Evolutionary conservation across 2,888 invertebrate genomes (phyloP).

Genomic region (Lucinisca nassula): DNA sequence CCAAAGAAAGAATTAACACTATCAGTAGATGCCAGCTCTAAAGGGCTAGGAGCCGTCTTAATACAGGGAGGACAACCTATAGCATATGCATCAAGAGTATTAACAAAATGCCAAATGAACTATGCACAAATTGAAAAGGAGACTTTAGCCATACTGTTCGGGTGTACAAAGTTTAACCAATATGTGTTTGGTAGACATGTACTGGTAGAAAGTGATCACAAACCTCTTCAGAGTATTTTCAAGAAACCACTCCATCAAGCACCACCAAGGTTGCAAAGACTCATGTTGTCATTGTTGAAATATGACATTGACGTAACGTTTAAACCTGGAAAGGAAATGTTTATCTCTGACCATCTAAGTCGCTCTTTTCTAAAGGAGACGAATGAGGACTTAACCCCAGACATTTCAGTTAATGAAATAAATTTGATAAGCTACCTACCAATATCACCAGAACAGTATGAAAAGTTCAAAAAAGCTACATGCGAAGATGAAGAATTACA

Average conservation of each 20-base stretch:
- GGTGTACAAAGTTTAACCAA: conserved; percentile 37
- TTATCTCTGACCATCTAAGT: background rate
- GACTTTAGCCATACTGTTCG: conserved; percentile 28
- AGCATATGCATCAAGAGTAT: conserved; percentile 47
- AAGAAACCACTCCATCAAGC: conserved; percentile 36
- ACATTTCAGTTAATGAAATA: conserved; percentile 15
- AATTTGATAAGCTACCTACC: conserved; percentile 26
- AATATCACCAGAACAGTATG: conserved; percentile 3
- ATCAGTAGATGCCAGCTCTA: conserved; percentile 67
- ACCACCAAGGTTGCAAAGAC: background rate
- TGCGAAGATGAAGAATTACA: conserved; percentile 1
- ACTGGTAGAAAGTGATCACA: conserved; percentile 43
- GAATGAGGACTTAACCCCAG: background rate
- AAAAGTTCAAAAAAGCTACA: conserved; percentile 30
- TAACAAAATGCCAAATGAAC: conserved; percentile 17
- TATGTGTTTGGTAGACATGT: conserved; percentile 29
- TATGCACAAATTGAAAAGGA: conserved; percentile 46
- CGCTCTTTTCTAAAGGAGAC: conserved; percentile 22
- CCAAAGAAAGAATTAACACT: conserved; percentile 33
- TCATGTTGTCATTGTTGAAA: conserved; percentile 30
- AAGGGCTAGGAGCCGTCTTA: conserved; percentile 68
- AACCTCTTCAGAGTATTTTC: conserved; percentile 32
- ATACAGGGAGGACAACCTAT: conserved; percentile 60
- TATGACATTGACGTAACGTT: conserved; percentile 40
- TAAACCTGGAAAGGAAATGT: conserved; percentile 33